Evolutionary conservation across 2,888 invertebrate species (phyloP).

Genomic region (Frankliniella intonsa): DNA sequence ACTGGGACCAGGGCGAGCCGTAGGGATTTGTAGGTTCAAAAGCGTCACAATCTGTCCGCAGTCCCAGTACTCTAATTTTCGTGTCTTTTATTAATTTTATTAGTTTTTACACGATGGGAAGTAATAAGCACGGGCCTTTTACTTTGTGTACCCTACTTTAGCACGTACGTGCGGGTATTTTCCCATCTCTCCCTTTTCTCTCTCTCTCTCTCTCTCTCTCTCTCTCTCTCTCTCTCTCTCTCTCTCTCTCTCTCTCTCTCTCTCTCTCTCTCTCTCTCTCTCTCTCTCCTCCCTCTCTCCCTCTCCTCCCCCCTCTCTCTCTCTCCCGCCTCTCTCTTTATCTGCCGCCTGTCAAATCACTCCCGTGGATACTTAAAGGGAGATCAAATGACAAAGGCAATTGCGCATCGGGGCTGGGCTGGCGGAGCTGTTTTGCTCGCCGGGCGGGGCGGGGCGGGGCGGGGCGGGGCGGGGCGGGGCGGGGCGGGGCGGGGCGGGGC

Average conservation of each 20-base stretch:
- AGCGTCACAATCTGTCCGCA: too few species aligned
- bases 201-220: conserved; percentile 36
- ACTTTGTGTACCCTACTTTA: too few species aligned
- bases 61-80: background rate
- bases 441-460: too few species aligned
- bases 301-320: conserved; percentile 31
- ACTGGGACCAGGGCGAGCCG: too few species aligned
- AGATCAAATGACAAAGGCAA: background rate
- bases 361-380: background rate
- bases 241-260: conserved; percentile 32
- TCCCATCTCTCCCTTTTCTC: conserved; percentile 31
- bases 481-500: too few species aligned
- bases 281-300: conserved; percentile 28
- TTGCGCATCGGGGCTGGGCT: background rate
- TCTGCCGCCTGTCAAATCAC: background rate
- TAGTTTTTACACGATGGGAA: too few species aligned
- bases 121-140: too few species aligned
- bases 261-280: background rate
- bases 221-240: conserved; percentile 32
- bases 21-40: too few species aligned
- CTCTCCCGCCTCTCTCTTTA: background rate
- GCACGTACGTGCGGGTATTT: background rate
- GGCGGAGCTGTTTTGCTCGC: too few species aligned
- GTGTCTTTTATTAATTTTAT: too few species aligned
- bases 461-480: too few species aligned